Evolutionary conservation across 2,888 invertebrate genomes (phyloP).

Genomic region (Drosophila merina): DNA sequence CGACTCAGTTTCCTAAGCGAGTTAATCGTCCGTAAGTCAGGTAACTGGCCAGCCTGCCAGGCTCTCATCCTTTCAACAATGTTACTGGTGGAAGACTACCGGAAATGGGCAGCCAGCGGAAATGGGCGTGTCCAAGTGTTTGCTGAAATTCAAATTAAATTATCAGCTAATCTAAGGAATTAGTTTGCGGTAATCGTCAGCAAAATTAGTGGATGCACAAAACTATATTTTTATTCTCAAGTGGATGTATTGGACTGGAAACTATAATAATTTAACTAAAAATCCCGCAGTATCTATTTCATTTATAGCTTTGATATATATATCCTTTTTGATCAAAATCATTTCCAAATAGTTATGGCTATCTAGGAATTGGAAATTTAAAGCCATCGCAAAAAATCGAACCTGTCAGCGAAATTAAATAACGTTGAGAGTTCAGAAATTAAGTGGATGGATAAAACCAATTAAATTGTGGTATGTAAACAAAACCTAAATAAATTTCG

Average conservation of each 20-base stretch:
- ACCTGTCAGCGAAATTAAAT: not conserved
- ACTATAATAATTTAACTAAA: too few relatives aligned
- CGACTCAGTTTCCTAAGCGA: slow-evolving; percentile 41
- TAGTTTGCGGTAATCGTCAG: slow-evolving; percentile 15
- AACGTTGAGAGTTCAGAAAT: not conserved
- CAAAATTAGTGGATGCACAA: slow-evolving; percentile 12
- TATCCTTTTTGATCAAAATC: too few relatives aligned
- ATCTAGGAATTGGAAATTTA: not conserved
- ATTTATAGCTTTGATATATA: too few relatives aligned
- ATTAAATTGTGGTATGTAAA: not conserved
- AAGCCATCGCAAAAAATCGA: not conserved
- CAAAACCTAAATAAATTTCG: not conserved
- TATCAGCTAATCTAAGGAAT: slow-evolving; percentile 2
- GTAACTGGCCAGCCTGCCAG: slow-evolving; percentile 25
- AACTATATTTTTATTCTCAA: not conserved
- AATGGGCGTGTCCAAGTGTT: slow-evolving; percentile 20
- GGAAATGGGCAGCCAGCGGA: slow-evolving; percentile 20
- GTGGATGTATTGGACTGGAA: too few relatives aligned
- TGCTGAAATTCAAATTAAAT: slow-evolving; percentile 26
- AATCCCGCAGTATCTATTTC: too few relatives aligned
- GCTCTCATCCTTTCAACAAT: slow-evolving; percentile 1
- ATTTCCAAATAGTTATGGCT: not conserved
- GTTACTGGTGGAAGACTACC: not conserved
- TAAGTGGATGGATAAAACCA: not conserved
- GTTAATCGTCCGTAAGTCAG: slow-evolving; percentile 41